Evolutionary conservation across 1,140 invertebrate species (phyloP).

Genomic region (Drosophila yakuba): DNA sequence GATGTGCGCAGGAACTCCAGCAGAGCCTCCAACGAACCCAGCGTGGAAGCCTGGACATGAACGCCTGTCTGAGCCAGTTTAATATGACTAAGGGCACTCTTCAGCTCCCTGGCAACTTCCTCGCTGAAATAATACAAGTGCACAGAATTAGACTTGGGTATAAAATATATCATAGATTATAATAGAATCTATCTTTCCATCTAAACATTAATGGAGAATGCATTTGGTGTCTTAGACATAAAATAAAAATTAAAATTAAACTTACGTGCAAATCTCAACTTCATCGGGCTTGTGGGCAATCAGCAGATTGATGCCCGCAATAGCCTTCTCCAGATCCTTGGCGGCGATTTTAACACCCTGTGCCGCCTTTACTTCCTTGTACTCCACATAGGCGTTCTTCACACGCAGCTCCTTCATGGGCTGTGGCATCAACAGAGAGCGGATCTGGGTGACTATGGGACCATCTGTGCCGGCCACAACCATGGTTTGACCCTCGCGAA

Average conservation of each 20-base stretch:
- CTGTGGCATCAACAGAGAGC: slow-evolving; percentile 98
- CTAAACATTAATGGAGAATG: too few relatives aligned
- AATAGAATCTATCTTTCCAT: too few relatives aligned
- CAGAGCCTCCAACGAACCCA: slow-evolving; percentile 98
- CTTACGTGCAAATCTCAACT: slow-evolving; percentile 91
- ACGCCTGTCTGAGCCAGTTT: slow-evolving; percentile 97
- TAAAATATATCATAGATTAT: neutral
- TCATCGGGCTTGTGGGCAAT: slow-evolving; percentile 97
- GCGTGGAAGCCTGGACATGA: slow-evolving; percentile 99
- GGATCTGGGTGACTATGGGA: slow-evolving; percentile 98
- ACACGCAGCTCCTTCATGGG: slow-evolving; percentile 99
- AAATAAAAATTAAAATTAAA: slow-evolving; percentile 2
- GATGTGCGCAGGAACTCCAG: slow-evolving; percentile 97
- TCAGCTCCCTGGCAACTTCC: slow-evolving; percentile 92
- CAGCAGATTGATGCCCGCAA: slow-evolving; percentile 95
- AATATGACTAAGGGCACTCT: slow-evolving; percentile 95
- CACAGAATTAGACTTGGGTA: neutral
- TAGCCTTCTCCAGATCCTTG: slow-evolving; percentile 98
- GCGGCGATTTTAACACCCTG: slow-evolving; percentile 99
- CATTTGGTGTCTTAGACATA: too few relatives aligned
- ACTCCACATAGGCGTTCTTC: slow-evolving; percentile 98
- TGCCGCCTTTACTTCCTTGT: slow-evolving; percentile 97
- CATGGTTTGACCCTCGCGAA: slow-evolving; percentile 97
- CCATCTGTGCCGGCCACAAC: slow-evolving; percentile 98
- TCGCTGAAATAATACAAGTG: slow-evolving; percentile 86